Percentiles rank a stretch among this genome's conserved stretches.
Evolutionary conservation across 53 echinoderm and acorn worm genomes (phyloP).

Genomic region (Zoroaster sp.): DNA sequence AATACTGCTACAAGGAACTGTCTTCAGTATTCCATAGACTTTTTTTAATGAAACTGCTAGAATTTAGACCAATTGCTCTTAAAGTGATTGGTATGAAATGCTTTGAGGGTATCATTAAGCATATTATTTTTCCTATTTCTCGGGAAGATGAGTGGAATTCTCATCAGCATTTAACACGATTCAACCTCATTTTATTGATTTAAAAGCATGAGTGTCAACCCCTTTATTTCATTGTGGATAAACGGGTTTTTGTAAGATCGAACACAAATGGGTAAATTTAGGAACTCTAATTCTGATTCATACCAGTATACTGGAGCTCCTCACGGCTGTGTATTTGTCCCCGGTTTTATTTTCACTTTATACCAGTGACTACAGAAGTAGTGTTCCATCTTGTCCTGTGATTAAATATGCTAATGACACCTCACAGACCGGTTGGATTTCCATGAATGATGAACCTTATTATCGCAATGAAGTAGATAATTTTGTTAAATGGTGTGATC

Average conservation of each 20-base stretch:
- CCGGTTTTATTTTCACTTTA: neutral
- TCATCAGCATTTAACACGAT: too few relatives aligned
- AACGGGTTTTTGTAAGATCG: neutral
- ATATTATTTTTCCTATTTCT: too few relatives aligned
- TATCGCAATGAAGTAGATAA: neutral
- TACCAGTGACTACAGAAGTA: neutral
- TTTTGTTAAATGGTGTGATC: neutral
- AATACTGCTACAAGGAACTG: neutral
- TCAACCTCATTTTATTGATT: too few relatives aligned
- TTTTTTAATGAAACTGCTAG: neutral
- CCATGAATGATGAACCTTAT: neutral
- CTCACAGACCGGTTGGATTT: neutral
- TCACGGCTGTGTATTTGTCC: neutral
- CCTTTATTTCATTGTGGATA: neutral
- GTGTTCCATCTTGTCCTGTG: neutral
- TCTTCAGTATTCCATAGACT: neutral
- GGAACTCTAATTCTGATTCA: neutral
- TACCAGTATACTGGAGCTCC: neutral
- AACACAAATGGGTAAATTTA: neutral
- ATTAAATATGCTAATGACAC: constrained; percentile 9
- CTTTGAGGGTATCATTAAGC: neutral
- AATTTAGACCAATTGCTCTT: neutral
- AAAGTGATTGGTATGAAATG: neutral
- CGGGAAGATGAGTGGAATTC: too few relatives aligned
- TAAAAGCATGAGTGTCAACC: too few relatives aligned